Base-by-base conservation (phyloP, 2,797 vertebrate species). In the Sylvilagus floridanus region DNA sequence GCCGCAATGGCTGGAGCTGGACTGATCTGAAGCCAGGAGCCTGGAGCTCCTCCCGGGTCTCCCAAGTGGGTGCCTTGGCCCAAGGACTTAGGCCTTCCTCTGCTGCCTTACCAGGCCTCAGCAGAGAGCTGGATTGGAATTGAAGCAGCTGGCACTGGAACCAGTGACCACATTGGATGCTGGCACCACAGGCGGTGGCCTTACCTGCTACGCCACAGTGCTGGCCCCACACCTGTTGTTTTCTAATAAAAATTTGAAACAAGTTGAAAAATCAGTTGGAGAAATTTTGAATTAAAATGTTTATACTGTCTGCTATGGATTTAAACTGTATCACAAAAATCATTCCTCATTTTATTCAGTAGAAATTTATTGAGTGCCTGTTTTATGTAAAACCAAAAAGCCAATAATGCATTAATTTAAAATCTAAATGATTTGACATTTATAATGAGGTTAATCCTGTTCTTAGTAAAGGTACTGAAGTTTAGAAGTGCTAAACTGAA, bases 361-460 rank as follows among this genome's bases (percentile, higher is more conserved):
- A 77, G 73, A 78, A 66, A 88, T 90, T 90, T 79, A 72, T 72
- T 88, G 57, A 81, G 13, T 42, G 32, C 32, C 3, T 73, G 2
- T 63, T 96, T 83, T 76, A 4, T 83, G 9, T 95, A 65, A 94
- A 75, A 86, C 7, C 89, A 66, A 89, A 88, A 93, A 79, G 35
- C n/a, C 37, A 95, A 24, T 94, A 89, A 32, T 78, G 4, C 11
- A 71, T 68, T 91, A 9, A 77, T 54, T 77, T 85, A 95, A 91
- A 83, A 54, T 7, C 28, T 87, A 63, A 76, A 50, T 92, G 65
- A 78, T 84, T 84, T 76, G 42, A 13, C 72, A 28, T 86, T 93
- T 95, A 69, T 78, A 77, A 68, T 88, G 50, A 62, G 7, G 52
- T 77, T 35, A 66, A 32, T 79, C 24, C 84, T 42, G 26, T 76